A percentile compares a stretch with the other conserved stretches of the same genome.
Conservation (phyloP, 2,888 invertebrate genomes). For the Yponomeuta malinellus region DNA sequence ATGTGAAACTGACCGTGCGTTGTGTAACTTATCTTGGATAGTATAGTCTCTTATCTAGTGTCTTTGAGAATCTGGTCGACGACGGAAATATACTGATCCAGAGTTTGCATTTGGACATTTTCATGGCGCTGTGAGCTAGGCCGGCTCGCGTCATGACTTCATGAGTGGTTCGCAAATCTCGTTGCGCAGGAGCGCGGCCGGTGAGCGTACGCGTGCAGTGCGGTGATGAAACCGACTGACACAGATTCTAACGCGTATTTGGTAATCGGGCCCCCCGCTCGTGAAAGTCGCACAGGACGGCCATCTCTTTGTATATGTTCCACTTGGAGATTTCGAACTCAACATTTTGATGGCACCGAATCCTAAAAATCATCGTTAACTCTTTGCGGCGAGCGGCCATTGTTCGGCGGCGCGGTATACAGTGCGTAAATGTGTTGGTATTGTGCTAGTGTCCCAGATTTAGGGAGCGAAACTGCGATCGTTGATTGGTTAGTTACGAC, state of each 20-base stretch:
- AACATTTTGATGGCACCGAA: slow-evolving; percentile 65
- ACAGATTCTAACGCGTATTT: slow-evolving; percentile 74
- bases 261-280: slow-evolving; percentile 71
- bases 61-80: neutral
- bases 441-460: slow-evolving; percentile 64
- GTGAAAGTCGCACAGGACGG: slow-evolving; percentile 73
- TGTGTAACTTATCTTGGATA: neutral
- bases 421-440: slow-evolving; percentile 46
- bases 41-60: neutral
- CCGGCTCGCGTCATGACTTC: neutral
- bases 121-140: neutral
- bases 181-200: slow-evolving; percentile 29
- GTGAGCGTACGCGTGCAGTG: slow-evolving; percentile 66
- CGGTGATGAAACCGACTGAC: slow-evolving; percentile 74
- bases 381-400: slow-evolving; percentile 51
- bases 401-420: slow-evolving; percentile 45
- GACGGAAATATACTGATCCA: slow-evolving; percentile 1
- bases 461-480: slow-evolving; percentile 64
- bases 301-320: slow-evolving; percentile 62
- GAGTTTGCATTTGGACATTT: neutral
- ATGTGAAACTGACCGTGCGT: neutral
- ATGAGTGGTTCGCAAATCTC: slow-evolving; percentile 5
- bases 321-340: slow-evolving; percentile 53
- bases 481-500: slow-evolving; percentile 64
- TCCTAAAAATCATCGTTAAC: slow-evolving; percentile 47